phyloP scores from a whole-genome alignment of 2,888 invertebrate species.

The Orthosia gothica region DNA sequence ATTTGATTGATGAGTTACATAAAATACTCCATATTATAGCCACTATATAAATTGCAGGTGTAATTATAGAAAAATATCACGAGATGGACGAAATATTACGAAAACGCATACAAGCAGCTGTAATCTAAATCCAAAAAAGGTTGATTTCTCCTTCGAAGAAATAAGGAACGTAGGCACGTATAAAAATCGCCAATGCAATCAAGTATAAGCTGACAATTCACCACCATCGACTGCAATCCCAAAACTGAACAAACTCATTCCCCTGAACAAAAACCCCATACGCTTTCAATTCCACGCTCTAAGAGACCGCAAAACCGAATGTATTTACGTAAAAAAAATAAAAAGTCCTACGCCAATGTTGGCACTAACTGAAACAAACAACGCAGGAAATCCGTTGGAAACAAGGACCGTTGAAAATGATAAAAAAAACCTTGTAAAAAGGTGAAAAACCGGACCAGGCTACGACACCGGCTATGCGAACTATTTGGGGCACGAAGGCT shows the following conservation, averaged over 20 bases:
- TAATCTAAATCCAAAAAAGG: too few relatives aligned
- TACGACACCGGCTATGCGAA: slow-evolving; percentile 49
- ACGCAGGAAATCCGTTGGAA: slow-evolving; percentile 70
- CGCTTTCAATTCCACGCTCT: slow-evolving; percentile 49
- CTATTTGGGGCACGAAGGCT: slow-evolving; percentile 40
- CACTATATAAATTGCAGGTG: too few relatives aligned
- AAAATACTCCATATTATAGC: too few relatives aligned
- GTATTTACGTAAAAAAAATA: slow-evolving; percentile 43
- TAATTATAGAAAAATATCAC: too few relatives aligned
- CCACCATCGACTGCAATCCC: neutral
- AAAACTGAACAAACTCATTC: slow-evolving; percentile 9
- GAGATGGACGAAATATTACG: too few relatives aligned
- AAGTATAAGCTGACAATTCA: too few relatives aligned
- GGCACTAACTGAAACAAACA: slow-evolving; percentile 74
- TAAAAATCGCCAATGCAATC: too few relatives aligned
- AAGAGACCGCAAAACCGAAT: slow-evolving; percentile 50
- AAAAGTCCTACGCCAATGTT: slow-evolving; percentile 47
- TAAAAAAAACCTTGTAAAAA: slow-evolving; percentile 60
- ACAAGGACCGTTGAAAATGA: slow-evolving; percentile 67
- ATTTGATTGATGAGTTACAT: too few relatives aligned
- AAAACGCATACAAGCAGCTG: too few relatives aligned
- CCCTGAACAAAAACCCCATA: slow-evolving; percentile 9
- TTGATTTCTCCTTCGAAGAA: too few relatives aligned
- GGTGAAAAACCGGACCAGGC: slow-evolving; percentile 45
- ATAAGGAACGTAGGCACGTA: too few relatives aligned